These are phyloP conservation scores for Vannuccia rotundouncinata DNA, from an alignment of 2,888 invertebrate species.

Conservation along the genomic window DNA sequence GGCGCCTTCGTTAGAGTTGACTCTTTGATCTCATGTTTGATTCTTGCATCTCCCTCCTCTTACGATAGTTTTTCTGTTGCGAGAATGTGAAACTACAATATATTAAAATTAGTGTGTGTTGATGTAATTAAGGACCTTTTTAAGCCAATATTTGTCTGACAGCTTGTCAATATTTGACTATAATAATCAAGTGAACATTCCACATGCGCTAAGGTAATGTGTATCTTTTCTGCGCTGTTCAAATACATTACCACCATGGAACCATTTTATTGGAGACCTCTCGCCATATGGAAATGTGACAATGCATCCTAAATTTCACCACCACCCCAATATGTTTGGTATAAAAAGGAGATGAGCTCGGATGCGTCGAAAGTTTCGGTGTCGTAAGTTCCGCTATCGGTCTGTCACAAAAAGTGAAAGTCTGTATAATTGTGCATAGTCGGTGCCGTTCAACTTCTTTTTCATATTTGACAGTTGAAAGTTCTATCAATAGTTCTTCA, in stretches of 20 bases:
- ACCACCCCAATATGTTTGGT: no score
- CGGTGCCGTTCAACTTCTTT: background rate
- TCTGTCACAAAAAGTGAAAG: background rate
- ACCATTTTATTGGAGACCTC: background rate
- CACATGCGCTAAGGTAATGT: background rate
- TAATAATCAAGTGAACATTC: background rate
- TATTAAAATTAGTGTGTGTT: background rate
- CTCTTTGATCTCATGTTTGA: background rate
- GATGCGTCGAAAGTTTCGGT: no score
- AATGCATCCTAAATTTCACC: background rate
- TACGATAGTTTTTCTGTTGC: background rate
- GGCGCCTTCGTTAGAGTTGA: background rate
- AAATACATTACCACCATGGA: background rate
- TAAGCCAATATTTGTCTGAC: background rate
- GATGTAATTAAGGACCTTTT: background rate
- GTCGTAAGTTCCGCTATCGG: no score
- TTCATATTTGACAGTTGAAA: background rate
- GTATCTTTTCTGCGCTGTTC: background rate
- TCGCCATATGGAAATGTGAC: background rate
- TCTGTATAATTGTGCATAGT: background rate
- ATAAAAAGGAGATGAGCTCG: no score
- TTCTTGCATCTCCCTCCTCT: background rate
- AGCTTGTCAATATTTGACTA: background rate
- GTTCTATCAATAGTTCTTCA: background rate
- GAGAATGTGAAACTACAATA: background rate